Base-by-base conservation (phyloP, 2,888 invertebrate genomes). In the Lamellibrachia columna region DNA sequence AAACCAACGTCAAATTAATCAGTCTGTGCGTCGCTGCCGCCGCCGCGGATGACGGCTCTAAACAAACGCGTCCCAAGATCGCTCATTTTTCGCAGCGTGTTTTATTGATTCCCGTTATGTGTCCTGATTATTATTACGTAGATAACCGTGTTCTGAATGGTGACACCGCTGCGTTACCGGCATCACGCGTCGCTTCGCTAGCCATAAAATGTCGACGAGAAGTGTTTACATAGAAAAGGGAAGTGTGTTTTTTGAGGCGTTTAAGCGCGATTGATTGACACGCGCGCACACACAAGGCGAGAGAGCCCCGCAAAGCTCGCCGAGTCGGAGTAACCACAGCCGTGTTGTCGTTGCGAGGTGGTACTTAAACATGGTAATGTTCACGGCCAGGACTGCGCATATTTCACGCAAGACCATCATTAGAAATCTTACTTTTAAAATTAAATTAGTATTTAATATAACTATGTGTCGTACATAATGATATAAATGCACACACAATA, bases 131-230 rank as follows among this genome's bases (percentile, higher is more conserved):
- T 75, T 75, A 75, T 75, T 75, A 75, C 75, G 75, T 75, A 75
- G 75, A 75, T 75, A 75, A 75, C 75, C 75, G 22, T n/a, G 75
- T 11, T 22, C 15, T 75, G 75, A 75, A 75, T 75, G 22, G 75
- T 75, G 75, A 6, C 75, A 75, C 75, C 75, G 22, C 75, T 22
- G 75, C 22, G 75, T 55, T 22, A 22, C 75, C 15, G 75, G 15
- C 75, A 75, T 75, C 22, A 15, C 75, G 75, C 75, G 75, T 75
- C 75, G 75, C 75, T 75, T 75, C 15, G 22, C 75, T 75, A n/a
- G 75, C 75, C 22, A 75, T 75, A 75, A 75, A 75, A 75, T n/a
- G 75, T 75, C 75, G 75, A 75, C 75, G 75, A 75, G 75, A 75
- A 75, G 75, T 75, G 75, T 75, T 75, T 75, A 75, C 75, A 75